Evolutionary conservation across 2,113 vertebrate species (phyloP), one percentile per base, ranked within the genome.

Genomic region (Lepisosteus osseus): DNA sequence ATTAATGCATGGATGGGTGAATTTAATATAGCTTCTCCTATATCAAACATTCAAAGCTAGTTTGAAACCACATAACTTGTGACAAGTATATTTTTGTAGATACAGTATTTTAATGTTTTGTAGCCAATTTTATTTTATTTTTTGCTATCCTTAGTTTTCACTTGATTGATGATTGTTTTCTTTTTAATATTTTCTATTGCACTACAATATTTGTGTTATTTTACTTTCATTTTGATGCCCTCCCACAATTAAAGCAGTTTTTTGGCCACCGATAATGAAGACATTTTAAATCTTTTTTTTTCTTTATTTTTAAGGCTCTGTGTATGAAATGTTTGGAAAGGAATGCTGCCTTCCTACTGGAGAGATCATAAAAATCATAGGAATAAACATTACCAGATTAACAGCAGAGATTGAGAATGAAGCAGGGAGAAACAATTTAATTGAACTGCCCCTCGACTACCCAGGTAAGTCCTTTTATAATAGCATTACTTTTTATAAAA

Each of bases 361-460:
- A 83, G 94, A 95, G 69, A 73, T 95, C 68, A 90, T 95, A 81
- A 94, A 95, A 88, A 79, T 95, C 77, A 90, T 86, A 77, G 88
- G 87, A 8, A 87, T 94, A 77, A 91, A 88, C 86, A 86, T 94
- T 83, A 90, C 88, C 69, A 94, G 89, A 75, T 88, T 95, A 63
- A 83, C 89, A 70, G 92, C 89, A 47, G 85, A 83, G 64, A 86
- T 87, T 70, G 85, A 74, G 72, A 83, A 84, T 5, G 79, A 68
- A 41, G 78, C 72, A 72, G 80, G 86, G 77, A 78, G 78, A 3
- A 73, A n/a, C 65, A 72, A 3, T 1, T 75, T 79, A 55, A 80
- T 93, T 79, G 90, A 90, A 74, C 75, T 94, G 29, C 92, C 94
- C 29, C 74, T 94, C 75, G 85, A 92, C 79, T 94, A 92, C 81